Conservation (phyloP, 2,888 invertebrate species). For the Lithophane socia region DNA sequence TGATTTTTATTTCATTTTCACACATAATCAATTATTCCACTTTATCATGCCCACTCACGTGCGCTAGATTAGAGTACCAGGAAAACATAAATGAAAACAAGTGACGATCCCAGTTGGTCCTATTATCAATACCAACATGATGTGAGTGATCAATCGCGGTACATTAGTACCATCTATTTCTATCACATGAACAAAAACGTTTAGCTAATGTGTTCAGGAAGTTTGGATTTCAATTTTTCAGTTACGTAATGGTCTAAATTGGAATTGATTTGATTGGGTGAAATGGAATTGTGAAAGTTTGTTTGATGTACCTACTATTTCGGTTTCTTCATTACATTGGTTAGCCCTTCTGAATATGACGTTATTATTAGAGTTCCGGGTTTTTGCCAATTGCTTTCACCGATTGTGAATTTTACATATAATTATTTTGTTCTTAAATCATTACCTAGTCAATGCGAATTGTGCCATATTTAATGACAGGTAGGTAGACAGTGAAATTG, state of each 20-base stretch:
- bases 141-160: constrained; percentile 11
- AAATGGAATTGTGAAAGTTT: constrained; percentile 11
- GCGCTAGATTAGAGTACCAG: constrained; percentile 11
- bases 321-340: background rate
- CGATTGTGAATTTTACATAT: background rate
- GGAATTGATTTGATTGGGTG: constrained; percentile 16
- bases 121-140: constrained; percentile 11
- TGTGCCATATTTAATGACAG: background rate
- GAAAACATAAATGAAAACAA: constrained; percentile 31
- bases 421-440: background rate
- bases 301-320: constrained; percentile 4
- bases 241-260: constrained; percentile 26
- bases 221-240: constrained; percentile 16
- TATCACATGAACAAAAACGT: constrained; percentile 52
- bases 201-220: constrained; percentile 28
- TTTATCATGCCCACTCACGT: constrained; percentile 2
- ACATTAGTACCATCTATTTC: constrained; percentile 56
- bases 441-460: background rate
- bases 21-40: background rate
- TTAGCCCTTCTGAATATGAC: background rate
- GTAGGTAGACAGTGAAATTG: background rate
- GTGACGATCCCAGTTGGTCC: background rate
- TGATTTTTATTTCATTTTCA: background rate
- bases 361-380: background rate
- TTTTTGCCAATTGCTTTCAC: too few species aligned